phyloP scores from a whole-genome alignment of 2,797 vertebrate species.

The Natrix natrix region DNA sequence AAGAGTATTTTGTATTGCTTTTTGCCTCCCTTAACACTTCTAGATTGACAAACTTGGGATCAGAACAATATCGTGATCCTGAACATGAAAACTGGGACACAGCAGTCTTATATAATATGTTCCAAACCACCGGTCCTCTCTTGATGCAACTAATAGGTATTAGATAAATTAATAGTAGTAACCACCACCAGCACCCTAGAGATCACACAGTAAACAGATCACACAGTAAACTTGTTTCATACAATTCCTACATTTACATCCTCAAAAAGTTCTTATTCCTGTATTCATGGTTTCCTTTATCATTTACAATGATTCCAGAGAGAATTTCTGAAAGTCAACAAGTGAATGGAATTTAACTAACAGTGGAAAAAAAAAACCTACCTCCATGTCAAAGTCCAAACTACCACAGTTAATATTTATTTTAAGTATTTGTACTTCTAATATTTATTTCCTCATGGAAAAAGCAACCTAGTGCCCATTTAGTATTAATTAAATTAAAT shows the following conservation, averaged over 20 bases:
- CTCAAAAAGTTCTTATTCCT: not conserved
- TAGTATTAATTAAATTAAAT: not conserved
- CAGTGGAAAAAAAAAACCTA: not conserved
- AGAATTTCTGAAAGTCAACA: not conserved
- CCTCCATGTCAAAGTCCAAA: not conserved
- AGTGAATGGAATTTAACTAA: not conserved
- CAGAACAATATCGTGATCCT: not conserved
- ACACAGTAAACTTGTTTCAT: not conserved
- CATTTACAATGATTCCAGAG: not conserved
- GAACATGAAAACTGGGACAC: not conserved
- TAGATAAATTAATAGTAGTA: not conserved
- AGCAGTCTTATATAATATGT: not conserved
- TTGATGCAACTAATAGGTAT: constrained; percentile 4
- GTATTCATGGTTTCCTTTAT: not conserved
- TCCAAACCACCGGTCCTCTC: not conserved
- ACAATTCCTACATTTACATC: not conserved
- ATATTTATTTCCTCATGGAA: not conserved
- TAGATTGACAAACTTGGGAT: not conserved
- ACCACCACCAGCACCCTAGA: not conserved
- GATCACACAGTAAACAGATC: not conserved
- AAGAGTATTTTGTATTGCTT: not conserved
- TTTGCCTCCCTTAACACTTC: not conserved
- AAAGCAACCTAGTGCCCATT: not conserved
- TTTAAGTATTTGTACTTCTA: not conserved
- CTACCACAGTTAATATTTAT: not conserved